Percentiles rank a stretch among this genome's conserved stretches.
These are phyloP conservation scores for Plutella xylostella DNA, from an alignment of 2,888 invertebrate genomes.

Conservation along the genomic window DNA sequence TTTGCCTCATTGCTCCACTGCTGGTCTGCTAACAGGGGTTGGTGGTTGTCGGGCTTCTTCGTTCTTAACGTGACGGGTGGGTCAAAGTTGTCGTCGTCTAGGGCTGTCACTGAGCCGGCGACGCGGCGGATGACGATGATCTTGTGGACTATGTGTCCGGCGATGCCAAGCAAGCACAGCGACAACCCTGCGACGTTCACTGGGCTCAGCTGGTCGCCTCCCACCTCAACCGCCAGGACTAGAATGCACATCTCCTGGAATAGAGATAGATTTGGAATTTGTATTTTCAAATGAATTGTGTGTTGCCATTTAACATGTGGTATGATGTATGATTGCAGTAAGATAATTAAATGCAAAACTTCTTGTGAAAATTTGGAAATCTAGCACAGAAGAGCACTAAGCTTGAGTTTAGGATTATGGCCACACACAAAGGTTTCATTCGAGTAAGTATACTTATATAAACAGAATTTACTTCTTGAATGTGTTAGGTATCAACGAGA, in stretches of 20 bases:
- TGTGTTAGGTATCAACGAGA: too few relatives aligned
- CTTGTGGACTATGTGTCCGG: constrained; percentile 85
- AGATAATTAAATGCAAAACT: too few relatives aligned
- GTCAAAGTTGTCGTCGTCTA: constrained; percentile 21
- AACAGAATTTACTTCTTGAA: too few relatives aligned
- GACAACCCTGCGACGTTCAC: constrained; percentile 88
- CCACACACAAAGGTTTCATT: too few relatives aligned
- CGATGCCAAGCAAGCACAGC: constrained; percentile 90
- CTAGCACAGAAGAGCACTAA: background rate
- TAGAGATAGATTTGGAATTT: too few relatives aligned
- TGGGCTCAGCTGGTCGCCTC: constrained; percentile 85
- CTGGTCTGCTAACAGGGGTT: background rate
- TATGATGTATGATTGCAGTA: too few relatives aligned
- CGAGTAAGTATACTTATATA: too few relatives aligned
- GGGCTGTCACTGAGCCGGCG: constrained; percentile 34
- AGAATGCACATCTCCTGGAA: constrained; percentile 92
- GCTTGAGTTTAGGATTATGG: background rate
- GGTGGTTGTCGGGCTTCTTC: background rate
- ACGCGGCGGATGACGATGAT: constrained; percentile 39
- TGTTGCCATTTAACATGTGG: too few relatives aligned
- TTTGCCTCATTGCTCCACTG: background rate
- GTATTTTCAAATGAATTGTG: too few relatives aligned
- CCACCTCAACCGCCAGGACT: constrained; percentile 86
- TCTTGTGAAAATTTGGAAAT: too few relatives aligned
- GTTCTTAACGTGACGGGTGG: background rate